Conservation (phyloP, 2,797 vertebrate genomes). For the Percopsis omiscomaycus region DNA sequence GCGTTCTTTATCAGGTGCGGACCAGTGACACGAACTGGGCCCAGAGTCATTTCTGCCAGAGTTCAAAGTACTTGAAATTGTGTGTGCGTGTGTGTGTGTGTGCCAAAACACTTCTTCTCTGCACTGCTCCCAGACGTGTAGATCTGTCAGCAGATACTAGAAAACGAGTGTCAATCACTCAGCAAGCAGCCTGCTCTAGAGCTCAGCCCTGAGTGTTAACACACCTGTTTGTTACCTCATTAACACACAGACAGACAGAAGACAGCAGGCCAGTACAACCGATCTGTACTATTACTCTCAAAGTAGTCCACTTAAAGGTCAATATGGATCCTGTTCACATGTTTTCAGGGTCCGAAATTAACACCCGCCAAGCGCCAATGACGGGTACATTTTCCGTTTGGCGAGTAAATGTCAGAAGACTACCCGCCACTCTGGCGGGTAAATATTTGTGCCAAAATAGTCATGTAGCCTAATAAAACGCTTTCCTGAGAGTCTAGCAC, state of each 20-base stretch:
- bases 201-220: constrained; percentile 39
- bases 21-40: constrained; percentile 36
- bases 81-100: constrained; percentile 13
- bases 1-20: constrained; percentile 48
- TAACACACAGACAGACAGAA: constrained; percentile 21
- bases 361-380: too few species aligned
- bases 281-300: constrained; percentile 32
- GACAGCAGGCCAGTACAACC: constrained; percentile 1
- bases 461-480: too few species aligned
- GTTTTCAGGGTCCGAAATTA: too few species aligned
- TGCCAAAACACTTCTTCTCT: constrained; percentile 24
- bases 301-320: constrained; percentile 30
- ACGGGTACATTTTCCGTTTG: too few species aligned
- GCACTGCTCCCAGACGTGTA: constrained; percentile 41
- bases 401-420: too few species aligned
- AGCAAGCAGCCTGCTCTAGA: constrained; percentile 41
- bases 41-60: constrained; percentile 54
- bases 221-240: constrained; percentile 43
- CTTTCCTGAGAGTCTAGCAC: too few species aligned
- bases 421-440: too few species aligned
- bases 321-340: constrained; percentile 40
- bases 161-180: constrained; percentile 56
- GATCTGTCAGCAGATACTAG: constrained; percentile 62
- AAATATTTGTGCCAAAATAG: too few species aligned
- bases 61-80: constrained; percentile 57